phyloP scores from a whole-genome alignment of 2,113 vertebrate species.

The Psammodynastes pulverulentus region DNA sequence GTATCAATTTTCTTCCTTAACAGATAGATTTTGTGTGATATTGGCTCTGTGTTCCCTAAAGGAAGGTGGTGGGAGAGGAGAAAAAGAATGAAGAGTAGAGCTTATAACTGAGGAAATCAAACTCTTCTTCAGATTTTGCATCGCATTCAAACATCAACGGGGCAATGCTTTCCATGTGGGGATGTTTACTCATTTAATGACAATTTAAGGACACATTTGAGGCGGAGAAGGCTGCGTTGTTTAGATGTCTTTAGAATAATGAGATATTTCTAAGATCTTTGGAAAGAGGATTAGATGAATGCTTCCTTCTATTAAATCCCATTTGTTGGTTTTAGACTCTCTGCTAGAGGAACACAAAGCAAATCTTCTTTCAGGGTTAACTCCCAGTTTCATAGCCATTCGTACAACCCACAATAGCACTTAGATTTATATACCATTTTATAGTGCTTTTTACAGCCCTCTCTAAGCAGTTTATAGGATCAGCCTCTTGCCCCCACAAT shows the following conservation, averaged over 20 bases:
- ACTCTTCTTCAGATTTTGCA: neutral
- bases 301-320: neutral
- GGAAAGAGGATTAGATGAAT: neutral
- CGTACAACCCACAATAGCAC: neutral
- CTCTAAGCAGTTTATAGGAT: no score
- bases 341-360: neutral
- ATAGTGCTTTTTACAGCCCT: no score
- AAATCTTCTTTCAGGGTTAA: neutral
- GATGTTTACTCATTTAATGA: neutral
- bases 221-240: neutral
- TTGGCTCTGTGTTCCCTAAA: neutral
- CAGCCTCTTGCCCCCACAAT: no score
- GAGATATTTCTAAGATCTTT: neutral
- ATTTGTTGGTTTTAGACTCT: neutral
- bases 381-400: neutral
- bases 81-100: fast-evolving
- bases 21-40: conserved; percentile 4
- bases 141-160: neutral
- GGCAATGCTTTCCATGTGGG: neutral
- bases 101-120: neutral
- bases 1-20: neutral
- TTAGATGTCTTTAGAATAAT: neutral
- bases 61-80: neutral
- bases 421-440: no score
- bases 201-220: neutral